Percentiles rank a stretch among this genome's conserved stretches.
Conservation (phyloP, 2,888 invertebrate species). For the Aethes cnicana region DNA sequence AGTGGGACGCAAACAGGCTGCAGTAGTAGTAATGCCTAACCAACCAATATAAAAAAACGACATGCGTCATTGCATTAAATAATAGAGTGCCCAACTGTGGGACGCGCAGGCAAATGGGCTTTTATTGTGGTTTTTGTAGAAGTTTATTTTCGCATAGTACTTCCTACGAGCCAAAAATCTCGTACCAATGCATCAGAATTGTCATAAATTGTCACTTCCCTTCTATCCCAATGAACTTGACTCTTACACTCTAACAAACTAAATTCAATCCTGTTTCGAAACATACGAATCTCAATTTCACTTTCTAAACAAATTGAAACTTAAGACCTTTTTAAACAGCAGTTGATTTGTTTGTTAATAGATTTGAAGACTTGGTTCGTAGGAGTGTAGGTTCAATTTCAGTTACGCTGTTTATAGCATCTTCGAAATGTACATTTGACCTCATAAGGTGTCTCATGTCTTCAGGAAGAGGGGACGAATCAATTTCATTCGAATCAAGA, state of each 20-base stretch:
- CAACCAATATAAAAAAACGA: too few species aligned
- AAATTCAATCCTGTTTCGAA: slow-evolving; percentile 14
- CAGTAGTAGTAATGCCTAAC: too few species aligned
- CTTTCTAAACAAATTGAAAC: background rate
- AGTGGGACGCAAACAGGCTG: too few species aligned
- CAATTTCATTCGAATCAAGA: slow-evolving; percentile 52
- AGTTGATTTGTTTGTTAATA: background rate
- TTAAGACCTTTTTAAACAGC: slow-evolving; percentile 33
- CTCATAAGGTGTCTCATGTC: slow-evolving; percentile 40
- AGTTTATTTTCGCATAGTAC: background rate
- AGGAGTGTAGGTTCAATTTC: slow-evolving; percentile 29
- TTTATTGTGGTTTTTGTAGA: too few species aligned
- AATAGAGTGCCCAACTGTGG: too few species aligned
- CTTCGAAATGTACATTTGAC: slow-evolving; percentile 43
- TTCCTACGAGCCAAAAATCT: slow-evolving; percentile 54
- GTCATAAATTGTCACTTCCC: slow-evolving; percentile 70
- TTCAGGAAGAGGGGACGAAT: slow-evolving; percentile 55
- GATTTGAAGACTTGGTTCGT: slow-evolving; percentile 30
- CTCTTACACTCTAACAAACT: slow-evolving; percentile 5
- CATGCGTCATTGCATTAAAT: too few species aligned
- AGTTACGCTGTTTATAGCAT: background rate
- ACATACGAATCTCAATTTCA: slow-evolving; percentile 30
- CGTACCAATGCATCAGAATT: slow-evolving; percentile 64
- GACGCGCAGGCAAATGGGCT: too few species aligned
- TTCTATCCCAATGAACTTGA: slow-evolving; percentile 53